Base-by-base conservation (phyloP, 2,113 vertebrate genomes). In the Smithornis capensis region DNA sequence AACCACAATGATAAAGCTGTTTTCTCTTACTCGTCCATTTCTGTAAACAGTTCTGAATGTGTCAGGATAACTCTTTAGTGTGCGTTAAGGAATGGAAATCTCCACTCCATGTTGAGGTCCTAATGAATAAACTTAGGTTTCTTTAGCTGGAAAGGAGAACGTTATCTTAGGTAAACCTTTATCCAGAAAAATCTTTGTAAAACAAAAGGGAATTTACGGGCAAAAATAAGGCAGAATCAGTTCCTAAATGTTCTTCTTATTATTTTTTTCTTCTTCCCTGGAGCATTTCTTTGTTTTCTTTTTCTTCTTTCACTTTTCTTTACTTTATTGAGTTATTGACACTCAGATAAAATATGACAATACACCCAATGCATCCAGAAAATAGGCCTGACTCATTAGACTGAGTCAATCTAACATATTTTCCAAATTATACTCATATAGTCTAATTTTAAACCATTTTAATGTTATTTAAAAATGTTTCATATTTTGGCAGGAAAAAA, bases 1-100 rank as follows among this genome's bases (percentile, higher is more conserved):
- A 96, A 94, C 97, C 97, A 97, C 97, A 97, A 96, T 97, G 97
- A 98, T 95, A 83, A 90, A 94, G 97, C 93, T 94, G 47, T 97
- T 97, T 95, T 93, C 83, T 75, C 92, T 35, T 79, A 87, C 75
- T 93, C 94, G 89, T 33, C 83, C 94, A 83, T 89, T 94, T 93
- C 83, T 86, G 94, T 96, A 97, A 97, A 97, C 96, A 97, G 70
- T 35, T 28, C 49, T 79, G 60, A 75, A 50, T 33, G 62, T 37
- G 25, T 4, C 14, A 92, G 56, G 76, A 22, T 3, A 79, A 69
- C 44, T 71, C 37, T 37, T 78, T 68, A 33, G 31, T 44, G 19
- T 27, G 35, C 37, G 15, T 29, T 83, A 50, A 74, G 86, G 62
- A 87, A 71, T 86, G 73, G 78, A 87, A 93, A 93, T 71, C 88